Base-by-base conservation (phyloP, 1,140 invertebrate genomes). In the Ceratina japonica region DNA sequence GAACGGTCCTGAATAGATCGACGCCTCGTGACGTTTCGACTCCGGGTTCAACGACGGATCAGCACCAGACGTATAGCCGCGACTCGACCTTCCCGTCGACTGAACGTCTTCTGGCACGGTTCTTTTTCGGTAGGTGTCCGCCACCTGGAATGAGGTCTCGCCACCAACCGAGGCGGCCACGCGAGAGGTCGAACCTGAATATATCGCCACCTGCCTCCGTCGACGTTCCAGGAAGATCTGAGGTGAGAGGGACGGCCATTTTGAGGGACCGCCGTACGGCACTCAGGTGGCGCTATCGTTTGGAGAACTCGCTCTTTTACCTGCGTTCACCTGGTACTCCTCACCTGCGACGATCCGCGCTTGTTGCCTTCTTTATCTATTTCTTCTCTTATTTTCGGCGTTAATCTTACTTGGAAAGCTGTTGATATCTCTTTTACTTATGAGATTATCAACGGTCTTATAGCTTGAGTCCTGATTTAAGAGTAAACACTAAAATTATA, bases 181-280 rank as follows among this genome's bases (percentile, higher is more conserved):
- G 83, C 84, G 83, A 80, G 37, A 49, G 68, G 58, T 85, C 74
- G 77, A 68, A 51, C 64, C 76, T 74, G 80, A 44, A 44, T 83
- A 83, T 81, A 85, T 82, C 74, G 69, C 71, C 85, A 86, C 85
- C 85, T 86, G 85, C 81, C 69, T 83, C 77, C 76, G 72, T 71
- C 85, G 84, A 80, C 85, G 85, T 86, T 85, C 80, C 84, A 68
- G 65, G 84, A 86, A 86, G 85, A 74, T 86, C 85, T 86, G 85
- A 86, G 81, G 84, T 86, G 85, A 86, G 85, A 86, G 84, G 75
- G 79, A 85, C 85, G 81, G 85, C 85, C 85, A 86, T 86, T 86
- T 86, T 86, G 85, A 86, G 84, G 74, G 81, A 83, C 54, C 75
- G 79, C 54, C 75, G 79, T 75, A 24, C 65, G 70, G 72, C 71